Base-by-base conservation (phyloP, 2,888 invertebrate species). In the Cataglyphis altisquamis region DNA sequence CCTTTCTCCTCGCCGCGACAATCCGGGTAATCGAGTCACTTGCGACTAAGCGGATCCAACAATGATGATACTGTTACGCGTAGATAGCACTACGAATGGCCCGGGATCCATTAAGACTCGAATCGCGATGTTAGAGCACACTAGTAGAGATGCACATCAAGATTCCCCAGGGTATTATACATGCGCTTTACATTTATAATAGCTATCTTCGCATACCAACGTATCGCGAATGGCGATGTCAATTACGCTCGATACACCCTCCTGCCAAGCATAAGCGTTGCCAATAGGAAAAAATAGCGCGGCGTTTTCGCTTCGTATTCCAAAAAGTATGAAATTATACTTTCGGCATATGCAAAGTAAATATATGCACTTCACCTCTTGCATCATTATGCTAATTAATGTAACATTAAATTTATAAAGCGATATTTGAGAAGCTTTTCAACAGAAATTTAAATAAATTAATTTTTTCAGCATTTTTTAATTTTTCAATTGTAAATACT, bases 1-100 rank as follows among this genome's bases (percentile, higher is more conserved):
- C 8, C 21, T 55, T 32, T 41, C 67, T 21, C 72, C 45, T 15
- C n/a, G 15, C 64, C 80, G 82, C 74, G 80, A 80, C 84, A 70
- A 80, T 66, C 81, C 75, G 45, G 45, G 68, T 86, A 89, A 89
- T 89, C 84, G 87, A 89, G 67, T 89, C 72, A 82, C 80, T 64
- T 39, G 83, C 74, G 68, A 67, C 77, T 36, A 68, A 48, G 67
- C 77, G 81, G 73, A 55, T 64, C 21, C 36, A 70, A 82, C 81
- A 84, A 87, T 83, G 77, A 32, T 66, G 83, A 72, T 83, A 80
- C 57, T 82, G 86, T 73, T 75, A 73, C 68, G 70, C 60, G 73
- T 63, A 74, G 81, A 84, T 83, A 84, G 75, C 55, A 70, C 55
- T 55, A 25, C 83, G 83, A 74, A 74, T 66, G 39, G 67, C 48